Evolutionary conservation across 2,888 invertebrate genomes (phyloP), one percentile per base, ranked within the genome.

Genomic region (Saturnia pavonia): DNA sequence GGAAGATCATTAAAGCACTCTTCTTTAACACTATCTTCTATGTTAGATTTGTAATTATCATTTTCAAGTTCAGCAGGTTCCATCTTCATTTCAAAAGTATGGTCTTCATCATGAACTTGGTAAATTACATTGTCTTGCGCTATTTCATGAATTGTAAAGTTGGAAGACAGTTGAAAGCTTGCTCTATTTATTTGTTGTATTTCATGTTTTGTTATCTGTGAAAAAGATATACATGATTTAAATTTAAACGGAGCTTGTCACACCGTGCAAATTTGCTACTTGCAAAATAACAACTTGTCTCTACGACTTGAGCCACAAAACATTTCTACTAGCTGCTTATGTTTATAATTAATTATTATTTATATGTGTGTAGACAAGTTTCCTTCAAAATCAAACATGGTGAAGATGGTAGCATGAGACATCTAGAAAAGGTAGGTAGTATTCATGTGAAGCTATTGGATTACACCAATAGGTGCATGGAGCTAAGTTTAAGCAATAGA

Each of bases 1-100:
- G 73, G 73, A 1, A 76, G 67, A 16, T 84, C 85, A 72, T 80
- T 78, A 66, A 71, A 73, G n/a, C 76, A 77, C 40, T 83, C 78
- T 70, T 91, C 80, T 70, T 91, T 90, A 0, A 90, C 78, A 4
- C 78, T 77, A 0, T 79, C 69, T 57, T 83, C 80, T 51, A 79
- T 72, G 57, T 70, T 71, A 70, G 66, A 74, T 65, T 45, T 70
- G n/a, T 66, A 74, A 65, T 40, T 69, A 14, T 68, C 68, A 27
- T 72, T 69, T 16, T 75, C 72, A 27, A n/a, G n/a, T n/a, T 69
- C 69, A 34, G 68, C 65, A 11, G 79, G 80, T 76, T 87, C 87
- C 12, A 76, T 67, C 74, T 88, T 88, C 0, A 86, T 74, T 7
- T 75, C 70, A 25, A 74, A 45, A 7, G 76, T 69, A 16, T 71